These are phyloP conservation scores for Drosophila paulistorum DNA, from an alignment of 1,140 invertebrate genomes.

Conservation along the genomic window DNA sequence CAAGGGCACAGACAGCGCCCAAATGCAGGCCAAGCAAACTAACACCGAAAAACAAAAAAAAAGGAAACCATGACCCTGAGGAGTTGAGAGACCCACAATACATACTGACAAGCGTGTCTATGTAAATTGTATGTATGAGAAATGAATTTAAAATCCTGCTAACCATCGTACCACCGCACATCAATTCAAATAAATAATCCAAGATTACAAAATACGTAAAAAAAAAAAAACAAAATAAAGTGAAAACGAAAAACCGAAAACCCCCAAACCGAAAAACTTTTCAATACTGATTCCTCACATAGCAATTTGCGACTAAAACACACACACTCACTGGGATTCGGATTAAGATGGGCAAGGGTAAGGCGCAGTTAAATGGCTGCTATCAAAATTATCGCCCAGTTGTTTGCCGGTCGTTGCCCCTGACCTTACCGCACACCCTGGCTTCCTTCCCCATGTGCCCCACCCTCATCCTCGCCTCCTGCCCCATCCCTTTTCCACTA, in stretches of 20 bases:
- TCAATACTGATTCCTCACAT: slow-evolving; percentile 39
- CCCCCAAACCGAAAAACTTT: slow-evolving; percentile 42
- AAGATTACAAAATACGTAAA: slow-evolving; percentile 67
- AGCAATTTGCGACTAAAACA: slow-evolving; percentile 8
- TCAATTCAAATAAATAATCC: slow-evolving; percentile 80
- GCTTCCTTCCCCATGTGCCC: neutral
- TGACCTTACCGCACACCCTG: neutral
- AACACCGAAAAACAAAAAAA: neutral
- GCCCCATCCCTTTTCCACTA: neutral
- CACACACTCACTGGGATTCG: no score
- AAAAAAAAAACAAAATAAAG: slow-evolving; percentile 17
- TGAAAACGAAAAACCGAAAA: no score
- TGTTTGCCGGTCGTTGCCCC: slow-evolving; percentile 36
- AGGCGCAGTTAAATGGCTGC: slow-evolving; percentile 60
- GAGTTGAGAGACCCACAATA: neutral
- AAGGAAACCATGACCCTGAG: slow-evolving; percentile 2
- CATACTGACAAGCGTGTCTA: neutral
- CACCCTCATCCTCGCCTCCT: neutral
- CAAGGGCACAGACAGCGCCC: slow-evolving; percentile 6
- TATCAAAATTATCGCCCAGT: slow-evolving; percentile 71
- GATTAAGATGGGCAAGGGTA: slow-evolving; percentile 4
- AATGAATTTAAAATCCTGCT: slow-evolving; percentile 46
- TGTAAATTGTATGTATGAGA: slow-evolving; percentile 10
- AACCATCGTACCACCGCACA: slow-evolving; percentile 55
- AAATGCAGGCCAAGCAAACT: neutral